Percentiles rank a stretch among this genome's conserved stretches.
phyloP scores from a whole-genome alignment of 2,113 vertebrate genomes.

The Boulengeromyrus knoepffleri region DNA sequence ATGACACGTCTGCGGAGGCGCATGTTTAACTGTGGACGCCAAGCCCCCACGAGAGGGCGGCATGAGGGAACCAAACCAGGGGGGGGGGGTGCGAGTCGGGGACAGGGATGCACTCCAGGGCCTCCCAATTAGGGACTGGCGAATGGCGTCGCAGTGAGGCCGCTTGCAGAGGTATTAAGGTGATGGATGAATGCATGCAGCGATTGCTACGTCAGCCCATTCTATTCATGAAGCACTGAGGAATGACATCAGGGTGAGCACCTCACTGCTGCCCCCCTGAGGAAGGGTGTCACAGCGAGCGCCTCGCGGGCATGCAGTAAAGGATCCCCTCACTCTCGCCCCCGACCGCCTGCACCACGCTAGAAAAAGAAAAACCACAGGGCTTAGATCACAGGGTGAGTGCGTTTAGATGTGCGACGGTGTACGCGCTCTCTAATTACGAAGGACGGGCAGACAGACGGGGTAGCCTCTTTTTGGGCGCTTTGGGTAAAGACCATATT shows the following conservation, averaged over 20 bases:
- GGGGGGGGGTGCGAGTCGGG: slow-evolving; percentile 49
- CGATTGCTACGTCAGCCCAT: slow-evolving; percentile 31
- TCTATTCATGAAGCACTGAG: slow-evolving; percentile 33
- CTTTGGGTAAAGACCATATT: slow-evolving; percentile 8
- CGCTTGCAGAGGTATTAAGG: slow-evolving; percentile 38
- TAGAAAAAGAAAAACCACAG: neutral
- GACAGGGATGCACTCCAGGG: slow-evolving; percentile 53
- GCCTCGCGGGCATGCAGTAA: neutral
- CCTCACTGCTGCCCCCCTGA: neutral
- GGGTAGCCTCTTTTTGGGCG: neutral
- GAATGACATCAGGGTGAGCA: neutral
- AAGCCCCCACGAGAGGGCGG: slow-evolving; percentile 42
- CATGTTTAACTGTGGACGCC: slow-evolving; percentile 46
- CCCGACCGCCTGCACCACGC: neutral
- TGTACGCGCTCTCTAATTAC: neutral
- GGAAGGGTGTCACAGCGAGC: neutral
- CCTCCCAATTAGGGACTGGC: slow-evolving; percentile 48
- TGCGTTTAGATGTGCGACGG: neutral
- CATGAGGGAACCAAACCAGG: slow-evolving; percentile 57
- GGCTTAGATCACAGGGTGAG: neutral
- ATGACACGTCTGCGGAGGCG: slow-evolving; percentile 52
- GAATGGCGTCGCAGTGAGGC: slow-evolving; percentile 8
- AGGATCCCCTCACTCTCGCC: neutral
- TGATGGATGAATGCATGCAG: slow-evolving; percentile 37
- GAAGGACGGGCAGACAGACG: neutral